Conservation (phyloP, 2,113 vertebrate species). For the Callaeas wilsoni region DNA sequence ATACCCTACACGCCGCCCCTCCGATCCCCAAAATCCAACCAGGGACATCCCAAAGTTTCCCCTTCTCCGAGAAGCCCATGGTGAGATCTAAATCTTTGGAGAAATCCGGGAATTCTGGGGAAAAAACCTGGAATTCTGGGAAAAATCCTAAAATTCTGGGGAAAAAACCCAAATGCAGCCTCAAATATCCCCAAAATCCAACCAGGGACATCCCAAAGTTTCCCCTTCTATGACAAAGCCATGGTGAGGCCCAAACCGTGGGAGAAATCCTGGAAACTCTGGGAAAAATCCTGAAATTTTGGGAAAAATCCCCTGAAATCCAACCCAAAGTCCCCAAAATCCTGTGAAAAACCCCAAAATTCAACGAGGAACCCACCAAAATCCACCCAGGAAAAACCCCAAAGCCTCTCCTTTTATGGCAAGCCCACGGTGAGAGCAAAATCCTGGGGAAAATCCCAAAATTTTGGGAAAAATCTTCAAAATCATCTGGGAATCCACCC, state of each 20-base stretch:
- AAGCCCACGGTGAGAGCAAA: no score
- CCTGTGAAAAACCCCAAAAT: background rate
- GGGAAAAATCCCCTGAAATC: background rate
- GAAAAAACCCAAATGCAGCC: no score
- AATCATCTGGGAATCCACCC: background rate
- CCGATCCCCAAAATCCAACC: no score
- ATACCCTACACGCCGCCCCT: no score
- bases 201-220: background rate
- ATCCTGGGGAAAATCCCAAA: no score
- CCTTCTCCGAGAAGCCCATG: background rate
- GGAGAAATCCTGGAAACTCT: background rate
- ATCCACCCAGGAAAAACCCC: background rate
- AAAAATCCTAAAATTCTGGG: background rate
- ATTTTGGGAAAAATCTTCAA: no score
- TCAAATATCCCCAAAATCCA: background rate
- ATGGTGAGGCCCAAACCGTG: no score
- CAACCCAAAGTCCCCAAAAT: background rate
- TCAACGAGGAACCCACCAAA: background rate
- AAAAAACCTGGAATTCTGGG: no score
- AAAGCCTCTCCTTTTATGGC: no score
- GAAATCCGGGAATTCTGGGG: rapidly evolving
- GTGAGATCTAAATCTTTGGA: background rate
- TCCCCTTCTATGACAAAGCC: background rate
- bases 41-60: no score
- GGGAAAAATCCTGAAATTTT: no score